These are phyloP conservation scores for Orchesella flavescens DNA, from an alignment of 2,888 invertebrate species.

Conservation along the genomic window DNA sequence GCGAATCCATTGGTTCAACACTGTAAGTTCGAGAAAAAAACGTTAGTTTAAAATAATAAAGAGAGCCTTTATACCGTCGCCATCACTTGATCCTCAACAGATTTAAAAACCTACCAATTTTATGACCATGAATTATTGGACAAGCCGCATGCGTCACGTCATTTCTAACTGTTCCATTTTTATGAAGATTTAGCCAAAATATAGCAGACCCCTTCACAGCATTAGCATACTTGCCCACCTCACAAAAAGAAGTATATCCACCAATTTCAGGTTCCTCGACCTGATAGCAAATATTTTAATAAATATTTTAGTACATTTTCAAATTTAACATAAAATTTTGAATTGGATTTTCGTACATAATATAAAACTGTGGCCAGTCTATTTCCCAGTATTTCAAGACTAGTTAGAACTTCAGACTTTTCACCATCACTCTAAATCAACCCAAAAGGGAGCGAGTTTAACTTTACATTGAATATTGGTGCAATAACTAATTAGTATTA, in stretches of 20 bases:
- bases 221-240: neutral
- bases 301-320: neutral
- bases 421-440: neutral
- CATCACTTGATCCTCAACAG: too few relatives aligned
- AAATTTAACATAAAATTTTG: neutral
- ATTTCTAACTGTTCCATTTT: slow-evolving; percentile 10
- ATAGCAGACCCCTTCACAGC: neutral
- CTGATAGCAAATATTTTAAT: neutral
- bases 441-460: too few relatives aligned
- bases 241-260: slow-evolving; percentile 15
- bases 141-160: slow-evolving; percentile 21
- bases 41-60: neutral
- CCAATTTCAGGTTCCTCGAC: slow-evolving; percentile 8
- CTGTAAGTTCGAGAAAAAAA: neutral
- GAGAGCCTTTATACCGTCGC: too few relatives aligned
- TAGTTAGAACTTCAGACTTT: neutral
- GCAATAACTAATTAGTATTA: too few relatives aligned
- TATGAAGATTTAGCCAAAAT: slow-evolving; percentile 15
- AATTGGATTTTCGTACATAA: slow-evolving; percentile 16
- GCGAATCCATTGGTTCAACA: neutral
- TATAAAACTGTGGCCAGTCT: slow-evolving; percentile 18
- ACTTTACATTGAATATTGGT: too few relatives aligned
- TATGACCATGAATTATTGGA: slow-evolving; percentile 31
- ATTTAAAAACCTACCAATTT: slow-evolving; percentile 27
- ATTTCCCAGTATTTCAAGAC: slow-evolving; percentile 3